Evolutionary conservation across 1,140 invertebrate species (phyloP), one percentile per base, ranked within the genome.

Genomic region (Drosophila takahashii): DNA sequence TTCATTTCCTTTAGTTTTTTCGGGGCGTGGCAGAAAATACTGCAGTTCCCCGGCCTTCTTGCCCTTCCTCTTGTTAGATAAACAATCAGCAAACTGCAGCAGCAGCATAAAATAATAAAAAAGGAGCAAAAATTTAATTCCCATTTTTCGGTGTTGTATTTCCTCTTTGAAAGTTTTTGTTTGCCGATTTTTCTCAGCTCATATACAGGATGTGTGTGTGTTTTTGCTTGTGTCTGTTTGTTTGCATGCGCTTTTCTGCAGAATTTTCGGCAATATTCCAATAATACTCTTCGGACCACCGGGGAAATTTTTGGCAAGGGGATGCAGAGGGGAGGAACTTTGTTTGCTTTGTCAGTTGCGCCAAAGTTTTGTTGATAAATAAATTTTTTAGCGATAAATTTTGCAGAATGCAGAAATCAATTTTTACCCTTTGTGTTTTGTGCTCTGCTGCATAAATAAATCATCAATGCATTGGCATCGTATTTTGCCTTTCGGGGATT

Each of bases 261-360:
- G 84, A 86, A 86, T 89, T 86, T 86, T 89, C 83, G 84, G 75
- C 79, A 79, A 86, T 89, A 87, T 86, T 86, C 83, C 83, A 86
- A 87, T 86, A 86, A 86, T 89, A 83, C 81, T 79, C 61, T 60
- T 61, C 45, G 7, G 27, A 39, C 36, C 36, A 11, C 3, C n/a
- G 11, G 36, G 37, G 54, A 10, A 50, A 50, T n/a, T 15, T 32
- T 9, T 8, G 22, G 13, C 9, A 4, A 6, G n/a, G 22, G 10
- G 4, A 2, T 9, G 29, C 7, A 18, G 22, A 29, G 2, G 2
- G 18, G 2, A 3, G n/a, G 15, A 9, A 16, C 18, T 57, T 72
- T 80, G 70, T 86, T 87, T 86, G 83, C 70, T 81, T 87, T 78
- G 42, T n/a, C 57, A 57, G 60, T 75, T 62, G 54, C 67, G 54